These are phyloP conservation scores for Paramormyrops kingsleyae DNA, from an alignment of 2,113 vertebrate genomes.

Conservation along the genomic window DNA sequence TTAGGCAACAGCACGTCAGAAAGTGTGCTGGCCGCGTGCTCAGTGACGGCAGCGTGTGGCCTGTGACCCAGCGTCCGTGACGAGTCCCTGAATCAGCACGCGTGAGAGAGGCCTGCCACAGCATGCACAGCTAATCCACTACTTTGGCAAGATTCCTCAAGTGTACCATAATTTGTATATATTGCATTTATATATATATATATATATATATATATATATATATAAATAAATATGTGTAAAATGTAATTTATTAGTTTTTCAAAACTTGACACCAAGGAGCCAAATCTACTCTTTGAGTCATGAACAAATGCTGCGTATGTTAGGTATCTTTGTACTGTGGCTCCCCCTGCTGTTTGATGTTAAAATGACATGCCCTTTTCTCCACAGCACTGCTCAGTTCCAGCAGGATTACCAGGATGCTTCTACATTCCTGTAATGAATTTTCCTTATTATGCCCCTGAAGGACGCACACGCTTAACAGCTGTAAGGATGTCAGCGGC, in stretches of 20 bases:
- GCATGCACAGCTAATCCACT: not conserved
- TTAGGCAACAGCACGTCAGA: no score
- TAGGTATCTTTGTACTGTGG: not conserved
- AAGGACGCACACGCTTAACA: not conserved
- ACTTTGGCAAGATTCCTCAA: not conserved
- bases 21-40: no score
- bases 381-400: not conserved
- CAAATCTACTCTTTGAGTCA: not conserved
- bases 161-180: not conserved
- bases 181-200: not conserved
- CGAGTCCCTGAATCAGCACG: not conserved
- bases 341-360: slow-evolving; percentile 15
- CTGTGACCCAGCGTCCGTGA: not conserved
- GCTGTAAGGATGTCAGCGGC: not conserved
- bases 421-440: not conserved
- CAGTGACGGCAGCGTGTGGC: no score
- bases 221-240: not conserved
- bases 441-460: not conserved
- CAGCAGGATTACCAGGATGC: no score
- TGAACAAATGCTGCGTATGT: not conserved
- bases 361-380: not conserved
- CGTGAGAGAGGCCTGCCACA: not conserved
- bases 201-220: not conserved
- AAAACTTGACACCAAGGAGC: not conserved
- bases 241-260: not conserved